Base-by-base conservation (phyloP, 2,797 vertebrate genomes). In the Crax fasciolata region DNA sequence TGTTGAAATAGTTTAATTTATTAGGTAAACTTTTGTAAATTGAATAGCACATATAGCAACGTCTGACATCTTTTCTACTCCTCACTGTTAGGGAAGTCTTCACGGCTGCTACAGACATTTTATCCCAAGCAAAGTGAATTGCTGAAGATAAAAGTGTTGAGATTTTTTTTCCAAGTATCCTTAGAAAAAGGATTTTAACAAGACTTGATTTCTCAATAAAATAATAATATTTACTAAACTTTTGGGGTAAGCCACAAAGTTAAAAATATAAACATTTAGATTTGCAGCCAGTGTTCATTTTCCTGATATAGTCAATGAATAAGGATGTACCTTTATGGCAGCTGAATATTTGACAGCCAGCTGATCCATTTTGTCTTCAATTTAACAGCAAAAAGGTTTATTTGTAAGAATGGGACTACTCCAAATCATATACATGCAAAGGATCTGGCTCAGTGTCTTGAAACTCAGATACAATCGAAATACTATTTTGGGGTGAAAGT, bases 1-100 rank as follows among this genome's bases (percentile, higher is more conserved):
- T 91, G 75, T 92, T 5, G 0, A 25, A 94, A 70, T 81, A 78
- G 54, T 92, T 92, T 89, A 91, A 95, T 81, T 86, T 93, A 72
- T 79, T 62, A 86, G 19, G 32, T 85, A 81, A 95, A 89, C 48
- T 78, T 92, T 66, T 84, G 54, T 93, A 55, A 68, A 2, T 23
- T 81, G 66, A 68, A n/a, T 62, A 91, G 15, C 28, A 82, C 35
- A 75, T 43, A 6, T 78, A 59, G 59, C 28, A 77, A 46, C 61
- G 89, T 61, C 51, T 90, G 86, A 77, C 7, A 12, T 83, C 35
- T 93, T 89, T 80, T 65, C 58, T 91, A 68, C 35, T 58, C 16
- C 9, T 83, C 16, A 17, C 49, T 80, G 46, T 32, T 92, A 49
- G 18, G 38, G 44, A 93, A 70, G 19, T 61, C 81, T 85, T 23